Evolutionary conservation across 1,140 invertebrate species (phyloP), one percentile per base, ranked within the genome.

Genomic region (Cherax quadricarinatus): DNA sequence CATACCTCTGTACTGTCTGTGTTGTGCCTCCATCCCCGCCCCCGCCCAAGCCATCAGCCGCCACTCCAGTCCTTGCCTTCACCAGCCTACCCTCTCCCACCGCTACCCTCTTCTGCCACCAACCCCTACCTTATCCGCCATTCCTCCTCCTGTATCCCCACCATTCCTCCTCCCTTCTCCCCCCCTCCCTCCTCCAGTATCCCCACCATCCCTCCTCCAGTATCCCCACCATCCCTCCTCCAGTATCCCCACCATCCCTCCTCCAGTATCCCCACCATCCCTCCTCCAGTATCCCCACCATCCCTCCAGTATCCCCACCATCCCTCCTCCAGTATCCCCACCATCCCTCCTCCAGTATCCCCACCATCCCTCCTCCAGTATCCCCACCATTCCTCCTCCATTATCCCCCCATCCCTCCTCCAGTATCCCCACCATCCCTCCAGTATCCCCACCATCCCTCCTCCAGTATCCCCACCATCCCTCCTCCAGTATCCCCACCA

Each of bases 1-100:
- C 66, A 86, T 86, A 75, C 85, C 85, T 88, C 80, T 48, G 80
- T 80, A 88, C 78, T 14, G 49, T 30, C 51, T 75, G 30, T 62
- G 73, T 80, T 80, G 86, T 80, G 86, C 86, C 86, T 24, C 49
- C 62, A 75, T 6, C 66, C 60, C 30, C 21, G 24, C 49, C 49
- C 18, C 78, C 78, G 14, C 30, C 49, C 10, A 9, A n/a, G 30
- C 49, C 81, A 0, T 57, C 49, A 12, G 4, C 49, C 49, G 14
- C 24, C 53, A 21, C 41, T 9, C 78, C 49, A 12, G 7, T 80
- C 78, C 14, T 30, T 30, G 7, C 21, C 78, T 41, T 30, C 78
- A 18, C 78, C 49, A 18, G 24, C 49, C 30, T 21, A 14, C n/a
- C 78, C 18, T 6, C 78, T n/a, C 49, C n/a, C 21, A 1, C 6